Percentiles rank a stretch among this genome's conserved stretches.
Evolutionary conservation across 2,797 vertebrate species (phyloP).

Genomic region (Myripristis murdjan): DNA sequence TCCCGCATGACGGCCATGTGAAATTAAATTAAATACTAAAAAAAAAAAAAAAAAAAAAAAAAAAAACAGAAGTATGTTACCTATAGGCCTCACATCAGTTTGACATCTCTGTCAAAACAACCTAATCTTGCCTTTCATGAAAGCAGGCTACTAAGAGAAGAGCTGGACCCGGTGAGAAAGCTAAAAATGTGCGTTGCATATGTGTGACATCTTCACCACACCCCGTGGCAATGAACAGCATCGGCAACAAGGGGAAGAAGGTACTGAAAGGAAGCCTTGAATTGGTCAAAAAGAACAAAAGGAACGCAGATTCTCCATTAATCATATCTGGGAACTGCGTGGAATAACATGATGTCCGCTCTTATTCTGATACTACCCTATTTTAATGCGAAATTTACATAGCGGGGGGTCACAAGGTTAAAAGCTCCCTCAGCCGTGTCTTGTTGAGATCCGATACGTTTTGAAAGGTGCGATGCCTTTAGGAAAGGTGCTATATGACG

Average conservation of each 20-base stretch:
- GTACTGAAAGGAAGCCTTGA: slow-evolving; percentile 19
- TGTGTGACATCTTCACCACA: slow-evolving; percentile 8
- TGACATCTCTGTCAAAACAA: slow-evolving; percentile 1
- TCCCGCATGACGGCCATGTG: slow-evolving; percentile 24
- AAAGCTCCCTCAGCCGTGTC: slow-evolving; percentile 12
- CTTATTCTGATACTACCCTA: not conserved
- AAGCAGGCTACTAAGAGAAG: slow-evolving; percentile 19
- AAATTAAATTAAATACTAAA: slow-evolving; percentile 17
- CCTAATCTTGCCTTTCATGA: slow-evolving; percentile 12
- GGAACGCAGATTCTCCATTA: slow-evolving; percentile 12
- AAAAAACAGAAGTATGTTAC: not conserved
- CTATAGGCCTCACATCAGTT: slow-evolving; percentile 15
- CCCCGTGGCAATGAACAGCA: not conserved
- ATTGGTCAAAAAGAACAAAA: no score
- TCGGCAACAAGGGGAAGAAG: slow-evolving; percentile 5
- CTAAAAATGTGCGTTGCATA: slow-evolving; percentile 32
- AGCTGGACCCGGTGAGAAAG: not conserved
- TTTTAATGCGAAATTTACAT: slow-evolving; percentile 15
- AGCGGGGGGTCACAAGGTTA: not conserved
- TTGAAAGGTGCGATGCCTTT: slow-evolving; percentile 6
- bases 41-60: no score
- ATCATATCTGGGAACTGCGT: not conserved
- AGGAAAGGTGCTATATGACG: slow-evolving; percentile 32
- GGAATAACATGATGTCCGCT: not conserved
- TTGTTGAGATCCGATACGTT: slow-evolving; percentile 15